Percentiles rank a stretch among this genome's conserved stretches.
These are phyloP conservation scores for Barbus barbus DNA, from an alignment of 2,113 vertebrate species.

Conservation along the genomic window DNA sequence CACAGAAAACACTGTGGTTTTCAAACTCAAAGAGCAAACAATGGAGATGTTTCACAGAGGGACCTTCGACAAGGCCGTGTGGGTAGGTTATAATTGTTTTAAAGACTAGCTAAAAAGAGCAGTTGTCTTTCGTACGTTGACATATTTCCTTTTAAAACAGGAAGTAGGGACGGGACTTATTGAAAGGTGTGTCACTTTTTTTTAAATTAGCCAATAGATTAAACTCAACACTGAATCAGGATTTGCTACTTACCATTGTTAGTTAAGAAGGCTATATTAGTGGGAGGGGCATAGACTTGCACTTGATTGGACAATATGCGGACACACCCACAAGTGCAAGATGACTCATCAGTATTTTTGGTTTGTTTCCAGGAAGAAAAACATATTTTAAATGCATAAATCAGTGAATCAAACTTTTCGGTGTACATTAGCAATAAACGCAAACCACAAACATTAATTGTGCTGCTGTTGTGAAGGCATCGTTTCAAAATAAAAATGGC, in stretches of 20 bases:
- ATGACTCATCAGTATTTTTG: neutral
- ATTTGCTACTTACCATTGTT: neutral
- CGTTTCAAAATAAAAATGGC: neutral
- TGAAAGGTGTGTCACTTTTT: neutral
- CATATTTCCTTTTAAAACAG: neutral
- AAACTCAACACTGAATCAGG: too few relatives aligned
- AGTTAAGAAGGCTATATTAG: neutral
- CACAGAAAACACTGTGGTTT: slow-evolving; percentile 8
- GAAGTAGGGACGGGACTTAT: neutral
- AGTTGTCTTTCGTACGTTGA: neutral
- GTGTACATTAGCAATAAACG: too few relatives aligned
- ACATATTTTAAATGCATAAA: neutral
- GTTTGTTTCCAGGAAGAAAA: neutral
- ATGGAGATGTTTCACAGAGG: neutral
- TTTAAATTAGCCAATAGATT: too few relatives aligned
- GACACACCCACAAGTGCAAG: neutral
- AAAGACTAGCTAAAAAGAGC: neutral
- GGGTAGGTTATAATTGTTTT: neutral
- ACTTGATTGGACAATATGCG: neutral
- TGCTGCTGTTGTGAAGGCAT: neutral
- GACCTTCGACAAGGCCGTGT: neutral
- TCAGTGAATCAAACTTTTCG: neutral
- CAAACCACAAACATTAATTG: too few relatives aligned
- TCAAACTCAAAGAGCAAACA: neutral
- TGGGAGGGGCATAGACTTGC: neutral